Percentiles rank a stretch among this genome's conserved stretches.
phyloP scores from a whole-genome alignment of 2,888 invertebrate species.

The Conomelus anceps region DNA sequence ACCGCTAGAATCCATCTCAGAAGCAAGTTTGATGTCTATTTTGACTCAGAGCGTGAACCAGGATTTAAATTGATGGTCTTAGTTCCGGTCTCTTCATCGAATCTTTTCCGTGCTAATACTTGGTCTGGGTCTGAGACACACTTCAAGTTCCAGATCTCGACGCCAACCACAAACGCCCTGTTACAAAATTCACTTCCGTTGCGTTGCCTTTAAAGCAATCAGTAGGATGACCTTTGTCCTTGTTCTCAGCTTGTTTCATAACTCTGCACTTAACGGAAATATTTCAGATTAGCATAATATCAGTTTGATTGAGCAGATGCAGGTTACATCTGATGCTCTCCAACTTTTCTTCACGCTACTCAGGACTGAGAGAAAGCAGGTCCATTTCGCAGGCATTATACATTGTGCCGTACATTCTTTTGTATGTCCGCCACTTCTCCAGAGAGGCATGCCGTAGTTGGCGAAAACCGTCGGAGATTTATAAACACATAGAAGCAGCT shows the following conservation, averaged over 20 bases:
- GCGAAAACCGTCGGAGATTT: background rate
- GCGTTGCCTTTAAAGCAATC: background rate
- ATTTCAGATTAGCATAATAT: background rate
- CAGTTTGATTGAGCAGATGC: background rate
- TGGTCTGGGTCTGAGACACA: background rate
- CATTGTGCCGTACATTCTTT: too few relatives aligned
- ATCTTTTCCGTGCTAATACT: background rate
- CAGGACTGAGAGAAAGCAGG: background rate
- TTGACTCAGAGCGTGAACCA: background rate
- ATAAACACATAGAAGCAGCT: background rate
- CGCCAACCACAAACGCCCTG: background rate
- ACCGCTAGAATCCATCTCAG: background rate
- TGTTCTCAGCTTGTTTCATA: background rate
- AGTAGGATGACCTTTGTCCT: background rate
- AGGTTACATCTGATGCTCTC: background rate
- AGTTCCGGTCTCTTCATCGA: background rate
- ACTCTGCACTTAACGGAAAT: background rate
- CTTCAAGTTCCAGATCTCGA: background rate
- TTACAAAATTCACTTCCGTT: background rate
- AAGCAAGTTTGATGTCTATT: background rate
- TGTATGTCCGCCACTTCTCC: background rate
- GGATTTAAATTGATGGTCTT: background rate
- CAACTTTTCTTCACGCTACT: background rate
- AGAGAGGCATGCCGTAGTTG: background rate
- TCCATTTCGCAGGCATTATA: background rate